Conservation (phyloP, 2,888 invertebrate genomes). For the Drosophila monieri region DNA sequence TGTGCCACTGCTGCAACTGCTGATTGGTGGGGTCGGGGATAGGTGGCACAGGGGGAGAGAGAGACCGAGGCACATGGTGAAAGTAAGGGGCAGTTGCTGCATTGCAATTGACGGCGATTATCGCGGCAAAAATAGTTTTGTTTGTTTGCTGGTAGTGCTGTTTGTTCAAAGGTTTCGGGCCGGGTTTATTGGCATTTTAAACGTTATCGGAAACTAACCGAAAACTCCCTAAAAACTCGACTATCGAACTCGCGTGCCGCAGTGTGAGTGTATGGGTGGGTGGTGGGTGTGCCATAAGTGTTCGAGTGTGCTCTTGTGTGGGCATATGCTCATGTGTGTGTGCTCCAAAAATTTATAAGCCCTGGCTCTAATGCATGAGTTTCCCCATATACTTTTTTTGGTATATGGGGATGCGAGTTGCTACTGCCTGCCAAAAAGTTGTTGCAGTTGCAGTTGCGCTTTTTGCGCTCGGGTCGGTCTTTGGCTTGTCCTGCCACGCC, state of each 20-base stretch:
- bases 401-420: conserved; percentile 15
- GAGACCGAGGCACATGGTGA: background rate
- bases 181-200: conserved; percentile 73
- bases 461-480: conserved; percentile 57
- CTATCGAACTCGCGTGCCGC: conserved; percentile 50
- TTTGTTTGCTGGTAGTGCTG: conserved; percentile 52
- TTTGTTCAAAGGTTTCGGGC: conserved; percentile 65
- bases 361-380: conserved; percentile 19
- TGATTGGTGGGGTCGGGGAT: background rate
- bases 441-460: conserved; percentile 64
- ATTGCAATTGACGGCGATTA: conserved; percentile 76
- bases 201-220: conserved; percentile 77
- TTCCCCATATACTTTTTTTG: conserved; percentile 3
- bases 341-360: conserved; percentile 59
- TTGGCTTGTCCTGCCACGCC: conserved; percentile 21
- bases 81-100: conserved; percentile 41
- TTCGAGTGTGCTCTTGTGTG: background rate
- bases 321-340: conserved; percentile 6
- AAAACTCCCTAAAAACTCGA: conserved; percentile 65
- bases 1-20: conserved; percentile 1
- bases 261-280: background rate
- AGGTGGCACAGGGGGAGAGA: background rate
- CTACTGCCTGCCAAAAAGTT: conserved; percentile 59
- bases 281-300: conserved; percentile 6
- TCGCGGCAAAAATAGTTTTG: conserved; percentile 73